Evolutionary conservation across 2,113 vertebrate species (phyloP), one percentile per base, ranked within the genome.

Genomic region (Riparia riparia): DNA sequence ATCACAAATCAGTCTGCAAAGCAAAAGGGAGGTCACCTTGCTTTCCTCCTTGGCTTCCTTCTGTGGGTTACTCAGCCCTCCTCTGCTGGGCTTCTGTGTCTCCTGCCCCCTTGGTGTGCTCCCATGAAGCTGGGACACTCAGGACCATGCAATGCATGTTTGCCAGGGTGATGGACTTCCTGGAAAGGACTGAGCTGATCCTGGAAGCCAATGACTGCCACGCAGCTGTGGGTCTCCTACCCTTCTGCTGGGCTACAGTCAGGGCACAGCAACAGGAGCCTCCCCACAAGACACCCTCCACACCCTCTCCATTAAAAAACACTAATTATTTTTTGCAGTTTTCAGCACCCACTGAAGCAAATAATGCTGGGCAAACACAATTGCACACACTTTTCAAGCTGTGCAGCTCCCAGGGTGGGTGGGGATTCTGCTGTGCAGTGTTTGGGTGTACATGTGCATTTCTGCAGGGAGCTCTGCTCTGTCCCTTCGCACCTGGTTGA

Each of bases 391-490:
- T 34, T 69, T 51, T 31, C 25, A 42, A 72, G 37, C 4, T 5
- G n/a, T 15, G 25, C 34, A 9, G 32, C 45, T 61, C 54, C 22
- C 49, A 2, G 3, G 12, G 65, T 5, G 14, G 45, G 20, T 1
- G 50, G 20, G 24, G 50, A 34, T 68, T 32, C 57, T 16, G 58
- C n/a, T 0, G 0, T 20, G 14, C 3, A 17, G 69, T 4, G 7
- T 24, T 56, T 16, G 22, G n/a, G 21, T 1, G 1, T 1, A 28
- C 0, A 1, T 3, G 18, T 29, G 57, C 13, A 1, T 29, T 63
- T 42, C 71, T 80, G 53, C 63, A 37, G 57, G 47, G 50, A 86
- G 60, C 28, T 69, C 77, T 73, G 64, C 72, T 73, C 45, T 6
- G 2, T 39, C 66, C 50, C 2, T 2, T 51, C 90, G 60, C 50